These are phyloP conservation scores for Limnephilus rhombicus DNA, from an alignment of 2,888 invertebrate species.

Conservation along the genomic window DNA sequence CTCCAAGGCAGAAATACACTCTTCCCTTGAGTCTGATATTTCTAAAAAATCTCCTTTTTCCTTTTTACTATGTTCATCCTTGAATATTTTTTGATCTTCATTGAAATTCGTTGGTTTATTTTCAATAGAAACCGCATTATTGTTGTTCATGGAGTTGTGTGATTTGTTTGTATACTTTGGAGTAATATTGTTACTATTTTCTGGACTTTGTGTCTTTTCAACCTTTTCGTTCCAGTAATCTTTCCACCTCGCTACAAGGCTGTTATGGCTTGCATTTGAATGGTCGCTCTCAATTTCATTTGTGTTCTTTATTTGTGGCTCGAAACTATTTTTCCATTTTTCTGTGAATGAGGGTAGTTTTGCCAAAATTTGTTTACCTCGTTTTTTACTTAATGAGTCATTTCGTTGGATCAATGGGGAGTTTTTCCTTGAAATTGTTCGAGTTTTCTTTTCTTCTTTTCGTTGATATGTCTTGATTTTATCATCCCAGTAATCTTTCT, in stretches of 20 bases:
- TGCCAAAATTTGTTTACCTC: constrained; percentile 70
- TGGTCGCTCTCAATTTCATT: constrained; percentile 8
- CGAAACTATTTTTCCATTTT: constrained; percentile 62
- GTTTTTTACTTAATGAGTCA: constrained; percentile 74
- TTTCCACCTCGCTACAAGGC: constrained; percentile 71
- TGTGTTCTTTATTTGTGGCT: constrained; percentile 42
- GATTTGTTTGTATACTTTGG: constrained; percentile 5
- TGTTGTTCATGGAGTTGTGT: background rate
- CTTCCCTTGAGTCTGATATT: background rate
- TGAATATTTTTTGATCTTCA: background rate
- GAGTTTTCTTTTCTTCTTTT: constrained; percentile 70
- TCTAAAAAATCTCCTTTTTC: constrained; percentile 41
- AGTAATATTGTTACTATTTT: constrained; percentile 30
- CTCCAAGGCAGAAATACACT: background rate
- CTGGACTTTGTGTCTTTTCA: constrained; percentile 58
- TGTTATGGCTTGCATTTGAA: constrained; percentile 45
- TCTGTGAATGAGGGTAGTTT: constrained; percentile 54
- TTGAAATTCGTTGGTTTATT: background rate
- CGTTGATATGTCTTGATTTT: constrained; percentile 72
- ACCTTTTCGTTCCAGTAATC: constrained; percentile 75
- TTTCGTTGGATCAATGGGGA: constrained; percentile 71
- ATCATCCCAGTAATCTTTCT: constrained; percentile 77
- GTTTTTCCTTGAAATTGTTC: constrained; percentile 68
- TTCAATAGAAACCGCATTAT: background rate
- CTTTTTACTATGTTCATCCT: background rate